Conservation (phyloP, 2,888 invertebrate genomes). For the Timema podura region DNA sequence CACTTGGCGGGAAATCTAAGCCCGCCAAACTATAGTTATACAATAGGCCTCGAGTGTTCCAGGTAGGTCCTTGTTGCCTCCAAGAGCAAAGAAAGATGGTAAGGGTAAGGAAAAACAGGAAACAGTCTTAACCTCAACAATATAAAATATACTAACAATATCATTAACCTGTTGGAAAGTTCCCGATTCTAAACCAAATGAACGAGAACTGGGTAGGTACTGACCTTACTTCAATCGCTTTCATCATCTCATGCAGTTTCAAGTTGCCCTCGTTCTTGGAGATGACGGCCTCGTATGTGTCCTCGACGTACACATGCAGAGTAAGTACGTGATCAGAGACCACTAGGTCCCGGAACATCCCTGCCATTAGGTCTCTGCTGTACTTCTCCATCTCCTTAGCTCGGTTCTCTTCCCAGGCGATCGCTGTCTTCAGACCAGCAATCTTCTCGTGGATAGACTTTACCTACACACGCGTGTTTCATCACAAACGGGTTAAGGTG, state of each 20-base stretch:
- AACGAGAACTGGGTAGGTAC: not conserved
- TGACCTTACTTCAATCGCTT: conserved; percentile 49
- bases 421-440: conserved; percentile 44
- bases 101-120: too few relatives aligned
- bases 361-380: conserved; percentile 52
- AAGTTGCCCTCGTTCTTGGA: conserved; percentile 57
- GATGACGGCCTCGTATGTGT: conserved; percentile 58
- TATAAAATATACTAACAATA: too few relatives aligned
- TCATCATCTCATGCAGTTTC: conserved; percentile 53
- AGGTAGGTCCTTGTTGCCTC: too few relatives aligned
- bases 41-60: too few relatives aligned
- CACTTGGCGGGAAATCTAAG: too few relatives aligned
- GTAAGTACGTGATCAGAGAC: conserved; percentile 55
- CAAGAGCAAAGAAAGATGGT: too few relatives aligned
- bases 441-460: conserved; percentile 34
- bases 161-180: too few relatives aligned
- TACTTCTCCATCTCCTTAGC: conserved; percentile 45
- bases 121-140: too few relatives aligned
- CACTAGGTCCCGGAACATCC: conserved; percentile 54
- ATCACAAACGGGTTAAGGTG: too few relatives aligned
- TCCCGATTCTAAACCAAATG: too few relatives aligned
- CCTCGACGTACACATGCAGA: conserved; percentile 57
- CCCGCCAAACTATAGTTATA: too few relatives aligned
- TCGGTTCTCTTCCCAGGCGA: conserved; percentile 49
- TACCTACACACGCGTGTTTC: too few relatives aligned